Evolutionary conservation across 2,113 vertebrate species (phyloP).

Genomic region (Corydoras sp.): DNA sequence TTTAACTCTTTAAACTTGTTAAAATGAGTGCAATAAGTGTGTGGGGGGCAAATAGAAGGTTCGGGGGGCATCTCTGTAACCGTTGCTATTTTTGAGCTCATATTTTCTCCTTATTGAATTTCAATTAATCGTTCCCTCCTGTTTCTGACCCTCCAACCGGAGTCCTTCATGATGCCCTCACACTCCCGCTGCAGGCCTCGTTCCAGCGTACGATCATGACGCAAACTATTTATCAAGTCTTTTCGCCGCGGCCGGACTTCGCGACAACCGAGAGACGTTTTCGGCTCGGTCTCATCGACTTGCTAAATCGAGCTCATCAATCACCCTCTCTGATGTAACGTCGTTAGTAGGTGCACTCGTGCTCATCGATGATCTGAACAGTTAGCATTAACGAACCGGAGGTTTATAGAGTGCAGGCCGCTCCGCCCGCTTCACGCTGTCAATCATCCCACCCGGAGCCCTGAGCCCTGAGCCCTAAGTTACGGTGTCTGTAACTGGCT

Average conservation of each 20-base stretch:
- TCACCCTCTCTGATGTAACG: slow-evolving; percentile 33
- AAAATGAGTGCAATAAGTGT: no score
- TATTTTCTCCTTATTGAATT: no score
- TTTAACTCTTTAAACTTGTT: no score
- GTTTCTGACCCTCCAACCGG: neutral
- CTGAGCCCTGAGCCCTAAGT: neutral
- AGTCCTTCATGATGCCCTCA: neutral
- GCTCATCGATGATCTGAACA: slow-evolving; percentile 42
- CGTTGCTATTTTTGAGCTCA: no score
- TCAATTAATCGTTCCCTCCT: no score
- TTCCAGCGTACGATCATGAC: slow-evolving; percentile 14
- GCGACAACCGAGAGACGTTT: slow-evolving; percentile 31
- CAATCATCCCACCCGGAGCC: slow-evolving; percentile 29
- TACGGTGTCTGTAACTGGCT: slow-evolving; percentile 29
- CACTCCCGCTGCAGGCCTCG: no score
- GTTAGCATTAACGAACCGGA: slow-evolving; percentile 38
- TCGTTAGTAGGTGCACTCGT: slow-evolving; percentile 29
- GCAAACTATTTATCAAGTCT: slow-evolving; percentile 21
- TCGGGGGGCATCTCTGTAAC: no score
- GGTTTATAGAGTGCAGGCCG: slow-evolving; percentile 30
- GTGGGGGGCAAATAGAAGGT: no score
- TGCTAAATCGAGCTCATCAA: slow-evolving; percentile 40
- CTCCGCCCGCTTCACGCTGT: slow-evolving; percentile 10
- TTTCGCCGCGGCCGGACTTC: slow-evolving; percentile 15
- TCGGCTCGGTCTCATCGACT: slow-evolving; percentile 40